Conservation (phyloP, 2,113 vertebrate species). For the Bungarus multicinctus region DNA sequence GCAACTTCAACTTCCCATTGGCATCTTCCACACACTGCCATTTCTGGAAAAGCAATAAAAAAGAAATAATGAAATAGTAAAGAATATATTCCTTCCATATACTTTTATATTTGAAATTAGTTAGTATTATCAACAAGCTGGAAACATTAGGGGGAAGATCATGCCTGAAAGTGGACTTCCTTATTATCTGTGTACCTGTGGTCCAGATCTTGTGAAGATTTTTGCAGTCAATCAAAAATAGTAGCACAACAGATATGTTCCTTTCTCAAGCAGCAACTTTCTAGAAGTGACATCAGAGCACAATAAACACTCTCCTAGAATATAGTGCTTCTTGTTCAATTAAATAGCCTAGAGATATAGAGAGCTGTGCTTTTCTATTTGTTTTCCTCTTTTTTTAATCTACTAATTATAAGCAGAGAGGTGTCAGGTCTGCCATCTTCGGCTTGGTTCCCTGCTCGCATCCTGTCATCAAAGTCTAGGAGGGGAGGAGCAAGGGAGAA, state of each 20-base stretch:
- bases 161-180: not conserved
- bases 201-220: not conserved
- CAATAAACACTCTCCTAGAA: not conserved
- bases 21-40: conserved; percentile 96
- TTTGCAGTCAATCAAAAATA: not conserved
- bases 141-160: not conserved
- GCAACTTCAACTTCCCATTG: conserved; percentile 86
- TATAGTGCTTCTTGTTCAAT: not conserved
- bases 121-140: not conserved
- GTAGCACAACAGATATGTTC: not conserved
- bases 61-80: not conserved
- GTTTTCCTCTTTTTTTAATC: not conserved
- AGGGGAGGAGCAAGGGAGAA: not conserved
- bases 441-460: not conserved
- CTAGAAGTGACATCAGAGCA: not conserved
- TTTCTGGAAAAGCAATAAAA: conserved; percentile 73
- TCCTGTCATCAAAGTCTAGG: not conserved
- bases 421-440: not conserved
- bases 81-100: not conserved
- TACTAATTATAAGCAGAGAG: not conserved
- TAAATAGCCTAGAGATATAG: not conserved
- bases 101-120: not conserved
- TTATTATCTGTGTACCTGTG: not conserved
- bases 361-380: not conserved
- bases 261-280: not conserved